Base-by-base conservation (phyloP, 2,797 vertebrate species). In the Toxotes lorentzi region DNA sequence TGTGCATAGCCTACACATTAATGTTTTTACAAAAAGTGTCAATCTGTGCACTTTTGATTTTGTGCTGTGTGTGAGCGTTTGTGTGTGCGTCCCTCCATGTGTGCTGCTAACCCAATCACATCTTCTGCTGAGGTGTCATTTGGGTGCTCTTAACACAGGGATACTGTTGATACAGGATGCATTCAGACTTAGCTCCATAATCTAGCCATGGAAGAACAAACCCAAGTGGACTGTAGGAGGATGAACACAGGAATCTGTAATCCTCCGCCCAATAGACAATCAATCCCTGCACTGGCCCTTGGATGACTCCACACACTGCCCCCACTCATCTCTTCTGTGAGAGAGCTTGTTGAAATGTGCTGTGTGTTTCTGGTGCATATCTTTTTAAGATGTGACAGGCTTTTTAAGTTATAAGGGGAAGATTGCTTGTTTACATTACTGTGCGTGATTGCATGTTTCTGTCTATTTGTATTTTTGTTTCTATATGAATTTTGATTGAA, bases 141-240 rank as follows among this genome's bases (percentile, higher is more conserved):
- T 86, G 84, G 88, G 62, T 74, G 53, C 64, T 88, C 76, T 89
- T 83, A 87, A 81, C 81, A 76, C 72, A 78, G 50, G 54, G 38
- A 85, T 76, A 85, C 78, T 80, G 80, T 84, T 86, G 85, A 86
- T 88, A 89, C 77, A 86, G 72, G 85, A 76, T 88, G 79, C 81
- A 86, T 82, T 84, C 72, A 80, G 85, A 86, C 85, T 93, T 86
- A 81, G 69, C 50, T 76, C 75, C 34, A 86, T 91, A 94, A 94
- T 94, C 91, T 88, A 85, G 81, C 78, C 76, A 66, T 74, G 80
- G 88, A 87, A 88, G 87, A 89, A 81, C 83, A 91, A 91, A 91
- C 86, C 76, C 79, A 82, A 57, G 71, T 79, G 85, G 87, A 87
- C 82, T 86, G 80, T 82, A 73, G 85, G 83, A 91, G 75, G 88